Percentiles rank a stretch among this genome's conserved stretches.
These are phyloP conservation scores for Acronicta psi DNA, from an alignment of 2,888 invertebrate genomes.

Conservation along the genomic window DNA sequence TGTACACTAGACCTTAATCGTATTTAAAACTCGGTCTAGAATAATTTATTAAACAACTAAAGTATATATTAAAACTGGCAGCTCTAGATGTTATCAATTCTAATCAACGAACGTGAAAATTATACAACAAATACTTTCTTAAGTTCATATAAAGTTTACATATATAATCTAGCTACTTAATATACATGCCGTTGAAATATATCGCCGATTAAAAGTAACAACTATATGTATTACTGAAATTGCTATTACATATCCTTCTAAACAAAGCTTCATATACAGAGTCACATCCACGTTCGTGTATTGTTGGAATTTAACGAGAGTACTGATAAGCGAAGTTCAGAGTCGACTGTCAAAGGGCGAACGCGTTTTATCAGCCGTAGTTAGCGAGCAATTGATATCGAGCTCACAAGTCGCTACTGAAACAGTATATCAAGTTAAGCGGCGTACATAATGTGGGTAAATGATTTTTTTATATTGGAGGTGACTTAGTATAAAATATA, in stretches of 20 bases:
- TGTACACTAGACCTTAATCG: no score
- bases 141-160: slow-evolving; percentile 10
- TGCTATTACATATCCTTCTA: slow-evolving; percentile 6
- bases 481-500: no score
- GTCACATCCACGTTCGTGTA: slow-evolving; percentile 40
- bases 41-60: no score
- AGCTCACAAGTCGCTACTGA: slow-evolving; percentile 35
- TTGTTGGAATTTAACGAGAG: slow-evolving; percentile 58
- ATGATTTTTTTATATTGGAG: background rate
- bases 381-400: slow-evolving; percentile 57
- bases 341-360: slow-evolving; percentile 61
- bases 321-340: slow-evolving; percentile 56
- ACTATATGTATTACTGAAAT: slow-evolving; percentile 26
- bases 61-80: no score
- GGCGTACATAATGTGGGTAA: slow-evolving; percentile 18
- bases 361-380: slow-evolving; percentile 60
- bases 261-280: slow-evolving; percentile 32
- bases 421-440: slow-evolving; percentile 45
- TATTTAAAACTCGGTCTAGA: no score
- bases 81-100: no score
- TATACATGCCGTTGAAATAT: slow-evolving; percentile 21
- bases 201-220: slow-evolving; percentile 27
- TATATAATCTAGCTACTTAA: slow-evolving; percentile 1
- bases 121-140: slow-evolving; percentile 5
- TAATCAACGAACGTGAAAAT: slow-evolving; percentile 13